Conservation (phyloP, 2,113 vertebrate species). For the Seriola quinqueradiata region DNA sequence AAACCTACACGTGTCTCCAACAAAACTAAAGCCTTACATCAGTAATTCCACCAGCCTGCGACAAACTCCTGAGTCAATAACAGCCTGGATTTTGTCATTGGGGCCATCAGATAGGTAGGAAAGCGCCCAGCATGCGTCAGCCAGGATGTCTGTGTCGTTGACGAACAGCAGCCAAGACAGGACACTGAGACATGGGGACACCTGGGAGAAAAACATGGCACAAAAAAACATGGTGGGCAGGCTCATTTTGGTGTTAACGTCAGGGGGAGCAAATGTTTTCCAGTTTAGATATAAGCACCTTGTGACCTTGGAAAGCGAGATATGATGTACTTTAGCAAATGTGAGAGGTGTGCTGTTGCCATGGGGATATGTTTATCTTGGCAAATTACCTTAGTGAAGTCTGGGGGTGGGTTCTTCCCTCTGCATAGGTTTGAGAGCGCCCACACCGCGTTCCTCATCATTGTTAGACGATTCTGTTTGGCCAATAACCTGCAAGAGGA, state of each 20-base stretch:
- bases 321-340: conserved; percentile 81
- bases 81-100: conserved; percentile 99
- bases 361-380: conserved; percentile 46
- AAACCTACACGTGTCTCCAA: neutral
- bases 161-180: conserved; percentile 98
- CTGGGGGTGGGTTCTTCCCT: conserved; percentile 98
- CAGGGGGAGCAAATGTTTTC: neutral
- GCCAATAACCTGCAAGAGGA: conserved; percentile 89
- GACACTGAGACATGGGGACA: conserved; percentile 96
- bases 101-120: conserved; percentile 98
- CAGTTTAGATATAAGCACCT: conserved; percentile 10
- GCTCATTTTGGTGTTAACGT: too few relatives aligned
- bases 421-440: conserved; percentile 98
- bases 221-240: conserved; percentile 43
- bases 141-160: conserved; percentile 96
- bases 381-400: conserved; percentile 91
- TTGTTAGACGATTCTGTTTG: conserved; percentile 97
- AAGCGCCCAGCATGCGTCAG: conserved; percentile 98
- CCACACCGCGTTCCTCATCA: conserved; percentile 99
- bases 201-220: conserved; percentile 81
- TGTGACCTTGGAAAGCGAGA: conserved; percentile 40
- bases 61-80: conserved; percentile 98
- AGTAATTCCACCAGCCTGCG: conserved; percentile 96
- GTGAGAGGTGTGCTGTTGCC: conserved; percentile 63
- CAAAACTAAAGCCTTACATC: conserved; percentile 87